A percentile compares a stretch with the other conserved stretches of the same genome.
These are phyloP conservation scores for Cryptotis parvus DNA, from an alignment of 2,113 vertebrate genomes.

Conservation along the genomic window DNA sequence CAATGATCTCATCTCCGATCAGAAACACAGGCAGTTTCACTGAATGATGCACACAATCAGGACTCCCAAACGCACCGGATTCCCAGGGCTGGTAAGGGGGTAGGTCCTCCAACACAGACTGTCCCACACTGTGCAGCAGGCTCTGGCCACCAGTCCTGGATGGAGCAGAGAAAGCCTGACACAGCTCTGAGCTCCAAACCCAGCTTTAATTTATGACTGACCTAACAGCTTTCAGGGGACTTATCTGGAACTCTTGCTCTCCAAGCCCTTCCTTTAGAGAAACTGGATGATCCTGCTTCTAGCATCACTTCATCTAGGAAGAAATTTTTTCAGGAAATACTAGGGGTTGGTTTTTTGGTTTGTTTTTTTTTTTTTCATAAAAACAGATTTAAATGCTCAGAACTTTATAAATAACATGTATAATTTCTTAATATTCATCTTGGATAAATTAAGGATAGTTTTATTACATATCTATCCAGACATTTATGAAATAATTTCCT, in stretches of 20 bases:
- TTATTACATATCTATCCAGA: slow-evolving; percentile 19
- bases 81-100: slow-evolving; percentile 21
- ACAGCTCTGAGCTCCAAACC: slow-evolving; percentile 69
- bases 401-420: slow-evolving; percentile 70
- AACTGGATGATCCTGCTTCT: slow-evolving; percentile 74
- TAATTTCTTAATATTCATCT: slow-evolving; percentile 64
- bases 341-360: neutral
- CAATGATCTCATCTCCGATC: slow-evolving; percentile 66
- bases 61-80: slow-evolving; percentile 37
- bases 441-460: slow-evolving; percentile 47
- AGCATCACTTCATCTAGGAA: slow-evolving; percentile 76
- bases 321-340: slow-evolving; percentile 75
- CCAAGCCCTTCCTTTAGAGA: slow-evolving; percentile 72
- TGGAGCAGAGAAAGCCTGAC: slow-evolving; percentile 48
- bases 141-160: slow-evolving; percentile 47
- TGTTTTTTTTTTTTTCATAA: slow-evolving; percentile 33
- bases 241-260: slow-evolving; percentile 76
- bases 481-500: slow-evolving; percentile 56
- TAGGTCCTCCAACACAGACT: neutral
- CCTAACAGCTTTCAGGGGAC: slow-evolving; percentile 72
- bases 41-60: slow-evolving; percentile 35
- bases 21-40: slow-evolving; percentile 65
- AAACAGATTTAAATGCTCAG: slow-evolving; percentile 55
- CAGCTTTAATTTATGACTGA: slow-evolving; percentile 77
- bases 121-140: neutral